Evolutionary conservation across 2,888 invertebrate genomes (phyloP), one percentile per base, ranked within the genome.

Genomic region (Ectemnius continuus): DNA sequence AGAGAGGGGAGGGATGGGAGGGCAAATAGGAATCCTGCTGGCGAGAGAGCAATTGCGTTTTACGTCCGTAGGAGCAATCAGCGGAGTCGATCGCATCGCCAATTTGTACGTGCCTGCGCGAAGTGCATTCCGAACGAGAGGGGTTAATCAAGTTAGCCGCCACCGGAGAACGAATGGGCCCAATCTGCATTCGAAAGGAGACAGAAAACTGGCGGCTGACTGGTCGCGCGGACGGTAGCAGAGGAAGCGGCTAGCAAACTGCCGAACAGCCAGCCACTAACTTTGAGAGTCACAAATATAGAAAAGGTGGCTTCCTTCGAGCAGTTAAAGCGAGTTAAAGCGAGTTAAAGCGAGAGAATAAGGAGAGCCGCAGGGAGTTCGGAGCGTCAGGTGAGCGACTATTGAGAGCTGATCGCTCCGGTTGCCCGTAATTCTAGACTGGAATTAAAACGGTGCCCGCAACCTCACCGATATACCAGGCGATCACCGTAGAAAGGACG

Each of bases 361-460:
- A 28, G 56, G 23, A 67, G 36, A 45, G 52, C 45, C 45, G 16
- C 47, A 62, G 46, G 56, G 16, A 62, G 56, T 65, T 67, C 59
- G 52, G 69, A 65, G 73, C 67, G 75, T 80, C 72, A 79, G 75
- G 76, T 73, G 76, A 79, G 70, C 70, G 76, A 77, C 73, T 78
- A 74, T 36, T 75, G 67, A 63, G 78, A 80, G 80, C 75, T 74
- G 78, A 78, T 79, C 78, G 81, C 78, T 60, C 36, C 36, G 69
- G 71, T 66, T 69, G 75, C 70, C 36, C 71, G 83, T 81, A 84
- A 83, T 70, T 75, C 73, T 80, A 80, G 78, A 79, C 74, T 74
- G 73, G 75, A 84, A 78, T 78, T 80, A 36, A 79, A 79, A 76
- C 59, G 70, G 73, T 67, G 73, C 76, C 73, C 76, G 8, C 69